Conservation (phyloP, 2,888 invertebrate genomes). For the Barypeithes pellucidus region DNA sequence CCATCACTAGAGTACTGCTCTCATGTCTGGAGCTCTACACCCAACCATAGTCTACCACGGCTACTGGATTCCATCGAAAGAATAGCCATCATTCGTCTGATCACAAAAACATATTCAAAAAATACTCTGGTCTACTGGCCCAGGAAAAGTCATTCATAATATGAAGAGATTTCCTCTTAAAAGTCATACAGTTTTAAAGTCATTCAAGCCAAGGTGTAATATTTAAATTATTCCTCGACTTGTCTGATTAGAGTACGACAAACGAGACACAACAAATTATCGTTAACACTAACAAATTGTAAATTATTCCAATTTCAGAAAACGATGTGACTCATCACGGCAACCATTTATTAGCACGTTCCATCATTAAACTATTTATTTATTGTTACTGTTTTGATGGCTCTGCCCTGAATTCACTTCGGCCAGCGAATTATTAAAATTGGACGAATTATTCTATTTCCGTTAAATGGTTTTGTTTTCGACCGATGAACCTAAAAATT, state of each 20-base stretch:
- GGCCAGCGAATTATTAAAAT: slow-evolving; percentile 52
- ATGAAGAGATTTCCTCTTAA: no score
- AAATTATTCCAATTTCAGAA: slow-evolving; percentile 61
- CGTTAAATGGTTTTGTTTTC: slow-evolving; percentile 39
- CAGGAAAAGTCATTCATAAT: no score
- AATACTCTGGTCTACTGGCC: no score
- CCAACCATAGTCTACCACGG: no score
- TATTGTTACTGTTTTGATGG: slow-evolving; percentile 36
- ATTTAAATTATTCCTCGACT: slow-evolving; percentile 20
- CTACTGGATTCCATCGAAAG: no score
- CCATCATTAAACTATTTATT: slow-evolving; percentile 61
- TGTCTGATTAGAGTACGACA: slow-evolving; percentile 23
- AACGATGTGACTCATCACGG: slow-evolving; percentile 57
- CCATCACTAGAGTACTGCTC: no score
- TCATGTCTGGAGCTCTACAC: no score
- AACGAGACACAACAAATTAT: slow-evolving; percentile 48
- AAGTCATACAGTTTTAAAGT: no score
- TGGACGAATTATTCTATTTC: slow-evolving; percentile 59
- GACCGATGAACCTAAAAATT: slow-evolving; percentile 16
- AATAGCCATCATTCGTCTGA: no score
- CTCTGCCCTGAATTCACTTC: slow-evolving; percentile 16
- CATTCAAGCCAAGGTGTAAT: background rate
- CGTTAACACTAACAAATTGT: slow-evolving; percentile 54
- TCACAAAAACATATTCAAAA: no score
- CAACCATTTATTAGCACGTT: slow-evolving; percentile 52